Percentiles rank a stretch among this genome's conserved stretches.
Evolutionary conservation across 2,797 vertebrate species (phyloP).

Genomic region (Gallinago nigripennis): DNA sequence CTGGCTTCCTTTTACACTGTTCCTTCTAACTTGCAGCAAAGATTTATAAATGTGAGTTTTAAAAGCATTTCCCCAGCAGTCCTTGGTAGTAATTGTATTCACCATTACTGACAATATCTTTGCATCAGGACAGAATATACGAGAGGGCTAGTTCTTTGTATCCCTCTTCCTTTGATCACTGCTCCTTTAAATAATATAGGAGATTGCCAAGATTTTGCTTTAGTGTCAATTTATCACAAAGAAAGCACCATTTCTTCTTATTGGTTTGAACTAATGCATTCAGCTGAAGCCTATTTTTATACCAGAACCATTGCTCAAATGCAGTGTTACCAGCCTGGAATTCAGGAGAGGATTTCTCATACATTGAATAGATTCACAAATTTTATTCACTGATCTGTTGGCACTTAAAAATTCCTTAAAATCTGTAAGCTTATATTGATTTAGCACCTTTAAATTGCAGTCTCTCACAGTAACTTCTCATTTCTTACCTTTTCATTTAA

Average conservation of each 20-base stretch:
- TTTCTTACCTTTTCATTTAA: background rate
- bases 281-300: constrained; percentile 30
- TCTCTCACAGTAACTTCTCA: constrained; percentile 3
- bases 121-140: constrained; percentile 42
- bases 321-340: background rate
- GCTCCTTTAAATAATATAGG: constrained; percentile 69
- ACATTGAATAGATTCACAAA: background rate
- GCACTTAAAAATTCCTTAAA: constrained; percentile 43
- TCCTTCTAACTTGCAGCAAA: constrained; percentile 34
- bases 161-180: constrained; percentile 61
- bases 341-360: background rate
- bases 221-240: constrained; percentile 65
- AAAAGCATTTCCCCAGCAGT: constrained; percentile 49
- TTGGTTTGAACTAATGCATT: constrained; percentile 37
- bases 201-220: constrained; percentile 61
- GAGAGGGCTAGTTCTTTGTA: constrained; percentile 55
- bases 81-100: constrained; percentile 29
- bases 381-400: background rate
- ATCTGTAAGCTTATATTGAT: background rate
- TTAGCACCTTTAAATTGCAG: background rate
- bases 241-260: constrained; percentile 34
- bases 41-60: constrained; percentile 53
- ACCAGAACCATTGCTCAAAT: constrained; percentile 13
- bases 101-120: constrained; percentile 35
- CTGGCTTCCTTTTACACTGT: constrained; percentile 1